phyloP scores from a whole-genome alignment of 2,888 invertebrate species.

The Stenodera caucasica region DNA sequence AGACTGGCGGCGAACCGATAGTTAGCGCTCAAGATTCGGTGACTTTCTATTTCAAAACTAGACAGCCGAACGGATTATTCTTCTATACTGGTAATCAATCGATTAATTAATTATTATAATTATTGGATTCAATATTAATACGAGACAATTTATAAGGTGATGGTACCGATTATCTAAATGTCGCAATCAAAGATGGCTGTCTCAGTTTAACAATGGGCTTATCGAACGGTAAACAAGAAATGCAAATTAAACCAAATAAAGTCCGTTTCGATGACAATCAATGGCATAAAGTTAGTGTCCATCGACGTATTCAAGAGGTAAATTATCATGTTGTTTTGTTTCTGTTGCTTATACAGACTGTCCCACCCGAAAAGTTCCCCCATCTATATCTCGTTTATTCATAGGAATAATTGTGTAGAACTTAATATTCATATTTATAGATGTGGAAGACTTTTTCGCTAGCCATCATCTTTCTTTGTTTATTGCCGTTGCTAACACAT shows the following conservation, averaged over 20 bases:
- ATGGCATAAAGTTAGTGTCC: constrained; percentile 92
- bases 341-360: neutral
- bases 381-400: no score
- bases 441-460: no score
- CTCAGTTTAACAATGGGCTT: constrained; percentile 87
- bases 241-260: constrained; percentile 84
- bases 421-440: no score
- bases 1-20: constrained; percentile 83
- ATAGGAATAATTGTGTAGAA: no score
- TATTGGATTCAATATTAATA: no score
- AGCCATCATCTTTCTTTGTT: no score
- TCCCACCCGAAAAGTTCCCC: no score
- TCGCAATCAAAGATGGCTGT: constrained; percentile 87
- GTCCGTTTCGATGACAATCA: constrained; percentile 94
- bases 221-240: constrained; percentile 86
- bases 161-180: constrained; percentile 84
- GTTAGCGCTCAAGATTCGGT: constrained; percentile 90
- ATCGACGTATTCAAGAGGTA: constrained; percentile 89
- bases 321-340: constrained; percentile 30
- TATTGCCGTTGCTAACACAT: no score
- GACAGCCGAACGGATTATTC: constrained; percentile 85
- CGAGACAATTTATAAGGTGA: no score
- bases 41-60: constrained; percentile 88
- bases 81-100: constrained; percentile 93
- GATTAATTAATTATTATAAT: no score